These are phyloP conservation scores for Vidua macroura DNA, from an alignment of 2,113 vertebrate species.

Conservation along the genomic window DNA sequence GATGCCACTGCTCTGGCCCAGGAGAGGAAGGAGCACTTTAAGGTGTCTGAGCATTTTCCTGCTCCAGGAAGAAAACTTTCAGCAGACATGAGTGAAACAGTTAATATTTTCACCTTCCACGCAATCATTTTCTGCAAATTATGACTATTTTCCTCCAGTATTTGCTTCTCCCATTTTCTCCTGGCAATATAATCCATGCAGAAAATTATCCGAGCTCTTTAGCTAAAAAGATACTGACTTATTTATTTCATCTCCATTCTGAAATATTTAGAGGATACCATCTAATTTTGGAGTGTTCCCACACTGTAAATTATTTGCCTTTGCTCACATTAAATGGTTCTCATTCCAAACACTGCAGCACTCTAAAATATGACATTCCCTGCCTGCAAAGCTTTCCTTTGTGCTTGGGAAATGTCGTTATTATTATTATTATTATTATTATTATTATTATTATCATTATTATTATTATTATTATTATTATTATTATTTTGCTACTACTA, in stretches of 20 bases:
- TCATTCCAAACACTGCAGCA: not conserved
- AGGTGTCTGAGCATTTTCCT: not conserved
- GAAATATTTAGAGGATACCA: not conserved
- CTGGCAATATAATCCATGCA: not conserved
- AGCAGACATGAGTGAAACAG: not conserved
- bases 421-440: not conserved
- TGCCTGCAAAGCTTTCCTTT: constrained; percentile 11
- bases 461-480: not conserved
- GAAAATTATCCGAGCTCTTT: not conserved
- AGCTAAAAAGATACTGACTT: not conserved
- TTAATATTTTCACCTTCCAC: not conserved
- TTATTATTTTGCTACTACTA: not conserved
- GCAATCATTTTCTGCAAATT: not conserved
- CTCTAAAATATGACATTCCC: not conserved
- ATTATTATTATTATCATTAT: too few species aligned
- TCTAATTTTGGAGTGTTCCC: not conserved
- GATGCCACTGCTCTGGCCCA: not conserved
- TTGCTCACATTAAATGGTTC: not conserved
- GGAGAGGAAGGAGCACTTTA: not conserved
- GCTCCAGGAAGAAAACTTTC: not conserved
- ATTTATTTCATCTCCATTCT: not conserved
- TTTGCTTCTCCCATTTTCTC: not conserved
- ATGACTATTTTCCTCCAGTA: not conserved
- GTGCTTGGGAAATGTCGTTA: not conserved
- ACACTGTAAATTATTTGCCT: not conserved